Base-by-base conservation (phyloP, 1,140 invertebrate species). In the Drosophila teissieri region DNA sequence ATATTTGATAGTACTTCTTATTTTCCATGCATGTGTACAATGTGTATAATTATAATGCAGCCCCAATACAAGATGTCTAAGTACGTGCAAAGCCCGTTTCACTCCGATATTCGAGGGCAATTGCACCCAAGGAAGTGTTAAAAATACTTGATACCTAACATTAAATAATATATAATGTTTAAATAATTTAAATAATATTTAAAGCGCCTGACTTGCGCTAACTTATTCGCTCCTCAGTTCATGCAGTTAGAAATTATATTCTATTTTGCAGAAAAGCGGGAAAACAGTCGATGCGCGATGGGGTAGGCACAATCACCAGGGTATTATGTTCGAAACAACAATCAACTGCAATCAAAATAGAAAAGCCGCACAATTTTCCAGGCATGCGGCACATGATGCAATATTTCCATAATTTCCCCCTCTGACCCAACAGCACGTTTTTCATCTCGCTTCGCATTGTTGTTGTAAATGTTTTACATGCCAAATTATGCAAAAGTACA, bases 401-500 rank as follows among this genome's bases (percentile, higher is more conserved):
- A 72, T 70, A 72, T 70, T 72, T 72, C 65, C 68, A 72, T 72
- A 72, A 72, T 70, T 70, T 70, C 70, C 37, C 34, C 42, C 63
- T 15, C 64, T 34, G 27, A 36, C 36, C 24, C 37, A 19, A 39
- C 68, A 57, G 53, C 65, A 72, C 68, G 68, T 70, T 72, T 70
- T 57, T 24, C 34, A 57, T 68, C 19, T 70, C 42, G 51, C 15
- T 61, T 84, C 36, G 57, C 72, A 70, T 75, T 78, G 68, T 74
- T 78, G 68, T 88, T 82, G 78, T 88, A 70, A 80, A 84, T 86
- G 83, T 84, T 88, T 84, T 88, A 90, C 83, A 88, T 88, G 80
- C 80, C 83, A 88, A 88, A 88, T 88, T 88, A 88, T 88, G 83
- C 83, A 89, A 88, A 90, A 88, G 88, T 79, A 69, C 62, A 83